Evolutionary conservation across 2,888 invertebrate species (phyloP).

Genomic region (Hartigia nigra): DNA sequence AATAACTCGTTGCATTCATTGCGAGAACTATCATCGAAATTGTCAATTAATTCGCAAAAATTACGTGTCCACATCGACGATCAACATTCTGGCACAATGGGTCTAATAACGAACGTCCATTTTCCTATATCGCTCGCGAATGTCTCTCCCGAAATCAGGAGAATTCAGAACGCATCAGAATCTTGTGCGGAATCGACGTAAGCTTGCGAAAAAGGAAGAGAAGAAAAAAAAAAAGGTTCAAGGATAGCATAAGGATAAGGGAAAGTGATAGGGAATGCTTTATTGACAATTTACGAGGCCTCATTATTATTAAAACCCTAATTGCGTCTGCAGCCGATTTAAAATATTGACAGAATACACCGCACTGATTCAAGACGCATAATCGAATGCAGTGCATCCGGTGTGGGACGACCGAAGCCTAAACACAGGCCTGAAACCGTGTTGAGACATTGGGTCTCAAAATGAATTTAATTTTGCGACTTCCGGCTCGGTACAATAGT

Average conservation of each 20-base stretch:
- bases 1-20: not conserved
- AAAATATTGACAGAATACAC: not conserved
- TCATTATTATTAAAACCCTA: not conserved
- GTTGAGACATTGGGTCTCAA: not conserved
- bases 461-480: not conserved
- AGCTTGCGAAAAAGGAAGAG: not conserved
- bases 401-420: not conserved
- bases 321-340: not conserved
- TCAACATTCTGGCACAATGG: not conserved
- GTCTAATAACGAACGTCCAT: not conserved
- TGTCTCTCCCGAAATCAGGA: not conserved
- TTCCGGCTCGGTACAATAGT: not conserved
- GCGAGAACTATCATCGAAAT: not conserved
- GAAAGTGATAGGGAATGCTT: not conserved
- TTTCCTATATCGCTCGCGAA: not conserved
- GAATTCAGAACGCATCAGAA: not conserved
- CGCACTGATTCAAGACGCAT: not conserved
- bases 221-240: not conserved
- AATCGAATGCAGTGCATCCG: not conserved
- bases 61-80: not conserved
- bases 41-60: not conserved
- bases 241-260: not conserved
- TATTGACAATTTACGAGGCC: not conserved
- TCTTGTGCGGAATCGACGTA: not conserved
- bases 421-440: not conserved